Evolutionary conservation across 2,797 vertebrate species (phyloP), one percentile per base, ranked within the genome.

Genomic region (Lemur catta): DNA sequence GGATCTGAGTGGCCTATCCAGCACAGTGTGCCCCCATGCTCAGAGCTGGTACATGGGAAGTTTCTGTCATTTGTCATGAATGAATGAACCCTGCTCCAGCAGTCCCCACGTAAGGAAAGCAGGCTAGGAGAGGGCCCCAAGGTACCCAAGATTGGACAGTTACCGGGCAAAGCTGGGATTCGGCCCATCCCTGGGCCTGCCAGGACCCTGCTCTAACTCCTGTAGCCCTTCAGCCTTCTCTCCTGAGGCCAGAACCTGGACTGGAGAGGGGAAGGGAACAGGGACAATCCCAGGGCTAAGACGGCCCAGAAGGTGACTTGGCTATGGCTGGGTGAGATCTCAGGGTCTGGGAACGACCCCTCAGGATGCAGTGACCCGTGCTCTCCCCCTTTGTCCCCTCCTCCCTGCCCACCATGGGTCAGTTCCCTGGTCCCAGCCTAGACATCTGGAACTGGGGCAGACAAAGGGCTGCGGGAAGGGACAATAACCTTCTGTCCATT

Each of bases 401-500:
- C 91, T 85, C 84, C 67, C 92, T 98, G 96, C 98, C 97, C 97
- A 97, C 96, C 97, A 96, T 97, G 97, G 96, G 96, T 97, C 98
- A 98, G 96, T 97, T 92, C 97, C 95, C 93, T 92, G 95, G 97
- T 97, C 97, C 97, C 97, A 92, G 97, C 95, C 94, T 48, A 93
- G 98, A 98, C 99, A 99, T 98, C 99, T 99, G 99, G 98, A 98
- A 97, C 97, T 14, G 85, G 94, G 89, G 75, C 96, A 98, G 98
- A 99, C 98, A 99, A 99, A 98, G 98, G 98, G 96, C 95, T 61
- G 84, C 33, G 35, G 85, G 94, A 93, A 97, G 94, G 96, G 97
- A 99, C 99, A 99, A 99, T 99, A 96, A 98, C 98, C 98, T 98
- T 99, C 98, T 99, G 98, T 98, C 98, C 98, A 97, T 96, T 98